Conservation (phyloP, 1,140 invertebrate species). For the Proctacanthus coquilletti region DNA sequence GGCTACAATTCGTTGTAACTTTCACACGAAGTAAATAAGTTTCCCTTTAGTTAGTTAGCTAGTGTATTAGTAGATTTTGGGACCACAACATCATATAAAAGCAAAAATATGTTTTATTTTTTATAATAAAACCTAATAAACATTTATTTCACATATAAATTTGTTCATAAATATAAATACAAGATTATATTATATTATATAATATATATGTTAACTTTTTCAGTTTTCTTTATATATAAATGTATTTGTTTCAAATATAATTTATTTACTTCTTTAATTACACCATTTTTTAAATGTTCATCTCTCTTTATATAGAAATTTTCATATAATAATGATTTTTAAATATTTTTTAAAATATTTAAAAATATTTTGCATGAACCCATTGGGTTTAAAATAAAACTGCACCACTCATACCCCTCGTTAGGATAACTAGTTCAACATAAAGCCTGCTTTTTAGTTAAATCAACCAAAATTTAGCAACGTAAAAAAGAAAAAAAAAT, state of each 20-base stretch:
- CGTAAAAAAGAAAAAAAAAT: neutral
- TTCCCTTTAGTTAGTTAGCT: no score
- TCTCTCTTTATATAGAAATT: constrained; percentile 11
- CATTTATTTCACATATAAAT: constrained; percentile 1
- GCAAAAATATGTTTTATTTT: no score
- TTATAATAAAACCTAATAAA: neutral
- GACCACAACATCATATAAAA: no score
- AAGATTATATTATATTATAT: constrained; percentile 5
- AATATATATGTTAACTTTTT: constrained; percentile 9
- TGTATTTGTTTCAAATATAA: constrained; percentile 5
- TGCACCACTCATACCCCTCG: constrained; percentile 7
- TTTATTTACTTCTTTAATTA: constrained; percentile 5
- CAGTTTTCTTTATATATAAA: constrained; percentile 4
- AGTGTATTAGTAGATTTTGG: no score
- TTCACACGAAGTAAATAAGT: no score
- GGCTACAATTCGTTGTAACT: no score
- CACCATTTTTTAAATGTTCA: constrained; percentile 6
- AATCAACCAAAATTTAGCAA: no score
- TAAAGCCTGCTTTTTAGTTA: neutral
- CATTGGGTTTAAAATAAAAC: constrained; percentile 17
- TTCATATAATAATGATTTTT: constrained; percentile 21
- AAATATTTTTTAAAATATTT: constrained; percentile 9
- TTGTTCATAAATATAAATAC: constrained; percentile 1
- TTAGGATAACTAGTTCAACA: neutral
- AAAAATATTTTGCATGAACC: constrained; percentile 14